These are phyloP conservation scores for Oreonectes daqikongensis DNA, from an alignment of 2,797 vertebrate species.

Conservation along the genomic window DNA sequence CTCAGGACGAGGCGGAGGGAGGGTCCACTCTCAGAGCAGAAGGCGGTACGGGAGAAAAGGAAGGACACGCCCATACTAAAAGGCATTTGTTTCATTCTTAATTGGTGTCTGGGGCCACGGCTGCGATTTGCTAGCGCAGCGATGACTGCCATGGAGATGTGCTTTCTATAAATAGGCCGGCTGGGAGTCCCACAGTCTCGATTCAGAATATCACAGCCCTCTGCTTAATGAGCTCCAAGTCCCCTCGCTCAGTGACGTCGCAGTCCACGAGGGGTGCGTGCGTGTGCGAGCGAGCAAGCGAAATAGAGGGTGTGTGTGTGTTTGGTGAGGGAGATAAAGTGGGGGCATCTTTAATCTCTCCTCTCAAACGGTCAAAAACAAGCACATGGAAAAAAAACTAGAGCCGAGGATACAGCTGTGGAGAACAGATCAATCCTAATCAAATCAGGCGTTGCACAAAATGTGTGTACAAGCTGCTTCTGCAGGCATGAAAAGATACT, in stretches of 20 bases:
- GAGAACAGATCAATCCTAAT: slow-evolving; percentile 60
- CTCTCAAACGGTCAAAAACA: slow-evolving; percentile 68
- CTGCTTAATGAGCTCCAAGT: slow-evolving; percentile 82
- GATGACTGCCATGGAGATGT: slow-evolving; percentile 81
- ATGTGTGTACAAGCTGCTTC: slow-evolving; percentile 53
- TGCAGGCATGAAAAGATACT: slow-evolving; percentile 54
- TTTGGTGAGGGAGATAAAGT: slow-evolving; percentile 33
- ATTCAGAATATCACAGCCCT: slow-evolving; percentile 85
- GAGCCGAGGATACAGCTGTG: slow-evolving; percentile 54
- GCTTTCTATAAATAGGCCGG: slow-evolving; percentile 80
- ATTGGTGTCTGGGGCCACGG: slow-evolving; percentile 81
- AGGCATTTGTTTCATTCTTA: slow-evolving; percentile 84
- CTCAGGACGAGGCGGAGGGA: slow-evolving; percentile 64
- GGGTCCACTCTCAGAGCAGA: slow-evolving; percentile 62
- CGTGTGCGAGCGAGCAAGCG: slow-evolving; percentile 10
- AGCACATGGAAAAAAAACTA: slow-evolving; percentile 61
- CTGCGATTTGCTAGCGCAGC: slow-evolving; percentile 78
- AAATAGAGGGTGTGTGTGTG: slow-evolving; percentile 22
- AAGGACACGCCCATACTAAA: slow-evolving; percentile 75
- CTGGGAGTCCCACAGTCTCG: slow-evolving; percentile 83
- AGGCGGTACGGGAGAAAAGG: slow-evolving; percentile 57
- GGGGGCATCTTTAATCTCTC: slow-evolving; percentile 68
- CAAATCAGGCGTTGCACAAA: slow-evolving; percentile 48
- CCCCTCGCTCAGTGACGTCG: slow-evolving; percentile 77
- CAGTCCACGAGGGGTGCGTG: slow-evolving; percentile 64